Base-by-base conservation (phyloP, 2,888 invertebrate genomes). In the Drosophila prolongata region DNA sequence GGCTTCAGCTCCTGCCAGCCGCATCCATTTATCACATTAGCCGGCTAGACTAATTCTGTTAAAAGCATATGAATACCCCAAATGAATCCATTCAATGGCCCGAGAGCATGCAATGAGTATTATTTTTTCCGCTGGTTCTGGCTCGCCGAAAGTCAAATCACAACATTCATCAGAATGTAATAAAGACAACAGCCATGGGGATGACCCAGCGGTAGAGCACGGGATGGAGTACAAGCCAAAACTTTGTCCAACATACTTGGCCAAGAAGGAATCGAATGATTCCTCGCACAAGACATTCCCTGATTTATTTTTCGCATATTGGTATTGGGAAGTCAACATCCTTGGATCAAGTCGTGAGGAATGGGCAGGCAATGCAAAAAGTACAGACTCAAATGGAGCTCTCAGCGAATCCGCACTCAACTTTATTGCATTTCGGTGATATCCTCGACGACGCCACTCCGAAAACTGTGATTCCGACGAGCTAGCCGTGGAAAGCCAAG, bases 391-490 rank as follows among this genome's bases (percentile, higher is more conserved):
- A 16, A 35, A 43, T 37, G 37, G 34, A 59, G 59, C 37, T 59
- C 35, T 47, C 65, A 60, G 38, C 50, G 57, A 57, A 50, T 50
- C 64, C 69, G 71, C 87, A 83, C 87, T 86, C 77, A 84, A 81
- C 76, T 84, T 89, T 89, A 86, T 86, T 86, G 87, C 84, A 86
- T 87, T 84, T 84, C 68, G 76, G 83, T 67, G 82, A 70, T 79
- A 68, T 75, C 69, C 69, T 52, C 67, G 47, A 50, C 43, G 64
- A 40, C 37, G 60, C 62, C 27, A 54, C 62, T 66, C 52, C 57
- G 56, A 52, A 82, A 77, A 76, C 75, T 79, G 76, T 58, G 77
- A 68, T 61, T 49, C 50, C 56, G 67, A 27, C 8, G 62, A 27
- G 1, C 30, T 9, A 30, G 14, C 46, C 10, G 46, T 14, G 13